These are phyloP conservation scores for Progne subis DNA, from an alignment of 2,113 vertebrate genomes.

Conservation along the genomic window DNA sequence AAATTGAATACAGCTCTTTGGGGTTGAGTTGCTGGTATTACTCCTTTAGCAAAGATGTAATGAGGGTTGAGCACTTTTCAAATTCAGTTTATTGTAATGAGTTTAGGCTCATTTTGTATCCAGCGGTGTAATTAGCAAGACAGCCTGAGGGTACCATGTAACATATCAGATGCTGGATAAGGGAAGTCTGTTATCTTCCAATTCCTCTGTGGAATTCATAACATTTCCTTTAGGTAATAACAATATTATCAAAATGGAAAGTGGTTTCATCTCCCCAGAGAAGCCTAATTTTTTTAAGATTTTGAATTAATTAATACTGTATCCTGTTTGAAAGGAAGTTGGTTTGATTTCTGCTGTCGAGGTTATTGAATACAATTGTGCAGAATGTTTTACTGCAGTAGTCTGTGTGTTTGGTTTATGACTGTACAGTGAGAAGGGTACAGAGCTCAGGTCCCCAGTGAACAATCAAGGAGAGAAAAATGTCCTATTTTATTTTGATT, in stretches of 20 bases:
- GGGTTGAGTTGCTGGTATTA: neutral
- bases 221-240: neutral
- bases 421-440: neutral
- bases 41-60: neutral
- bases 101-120: neutral
- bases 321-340: conserved; percentile 19
- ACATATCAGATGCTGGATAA: neutral
- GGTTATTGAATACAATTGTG: neutral
- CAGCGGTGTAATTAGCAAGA: neutral
- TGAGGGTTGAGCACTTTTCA: neutral
- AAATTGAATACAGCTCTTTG: neutral
- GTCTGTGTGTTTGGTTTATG: neutral
- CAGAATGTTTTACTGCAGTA: neutral
- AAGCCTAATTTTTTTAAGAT: neutral
- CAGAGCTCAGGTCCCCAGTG: neutral
- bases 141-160: neutral
- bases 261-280: neutral
- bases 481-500: neutral
- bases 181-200: neutral
- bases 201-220: neutral
- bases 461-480: neutral
- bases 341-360: neutral
- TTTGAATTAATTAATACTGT: neutral
- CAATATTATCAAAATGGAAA: neutral
- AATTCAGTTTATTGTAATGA: neutral